A percentile compares a stretch with the other conserved stretches of the same genome.
phyloP scores from a whole-genome alignment of 1,140 invertebrate species.

The Panagrolaimus sp. region DNA sequence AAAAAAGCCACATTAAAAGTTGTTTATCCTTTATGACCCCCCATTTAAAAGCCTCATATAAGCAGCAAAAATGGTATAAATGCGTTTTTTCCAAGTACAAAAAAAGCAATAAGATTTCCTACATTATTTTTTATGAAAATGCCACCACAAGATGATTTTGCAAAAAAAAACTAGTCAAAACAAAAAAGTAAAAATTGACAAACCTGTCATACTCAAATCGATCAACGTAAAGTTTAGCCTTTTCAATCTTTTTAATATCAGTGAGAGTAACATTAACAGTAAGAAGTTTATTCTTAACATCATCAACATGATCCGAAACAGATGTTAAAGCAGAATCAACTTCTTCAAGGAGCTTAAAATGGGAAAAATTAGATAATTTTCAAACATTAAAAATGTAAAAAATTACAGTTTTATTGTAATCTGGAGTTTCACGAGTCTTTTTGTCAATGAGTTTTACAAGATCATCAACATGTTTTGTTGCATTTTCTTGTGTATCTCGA shows the following conservation, averaged over 20 bases:
- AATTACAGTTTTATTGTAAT: constrained; percentile 12
- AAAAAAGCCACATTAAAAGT: too few relatives aligned
- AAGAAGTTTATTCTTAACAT: constrained; percentile 16
- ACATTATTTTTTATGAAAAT: too few relatives aligned
- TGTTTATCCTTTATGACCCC: too few relatives aligned
- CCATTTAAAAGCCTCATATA: too few relatives aligned
- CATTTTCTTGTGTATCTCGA: constrained; percentile 1
- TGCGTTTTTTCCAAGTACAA: too few relatives aligned
- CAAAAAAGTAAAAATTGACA: neutral
- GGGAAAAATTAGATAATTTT: neutral
- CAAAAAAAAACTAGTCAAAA: too few relatives aligned
- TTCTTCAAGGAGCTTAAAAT: constrained; percentile 16
- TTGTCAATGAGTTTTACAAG: constrained; percentile 13
- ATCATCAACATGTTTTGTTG: neutral
- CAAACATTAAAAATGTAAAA: constrained; percentile 8
- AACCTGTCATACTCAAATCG: constrained; percentile 28
- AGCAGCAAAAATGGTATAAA: too few relatives aligned
- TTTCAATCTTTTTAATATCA: constrained; percentile 19
- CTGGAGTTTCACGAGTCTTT: constrained; percentile 5
- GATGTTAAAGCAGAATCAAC: constrained; percentile 16
- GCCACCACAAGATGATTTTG: too few relatives aligned
- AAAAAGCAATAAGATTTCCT: too few relatives aligned
- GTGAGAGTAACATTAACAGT: constrained; percentile 3
- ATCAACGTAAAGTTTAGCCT: constrained; percentile 20
- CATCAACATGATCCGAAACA: constrained; percentile 20